Conservation (phyloP, 2,113 vertebrate species). For the Aptenodytes patagonicus region DNA sequence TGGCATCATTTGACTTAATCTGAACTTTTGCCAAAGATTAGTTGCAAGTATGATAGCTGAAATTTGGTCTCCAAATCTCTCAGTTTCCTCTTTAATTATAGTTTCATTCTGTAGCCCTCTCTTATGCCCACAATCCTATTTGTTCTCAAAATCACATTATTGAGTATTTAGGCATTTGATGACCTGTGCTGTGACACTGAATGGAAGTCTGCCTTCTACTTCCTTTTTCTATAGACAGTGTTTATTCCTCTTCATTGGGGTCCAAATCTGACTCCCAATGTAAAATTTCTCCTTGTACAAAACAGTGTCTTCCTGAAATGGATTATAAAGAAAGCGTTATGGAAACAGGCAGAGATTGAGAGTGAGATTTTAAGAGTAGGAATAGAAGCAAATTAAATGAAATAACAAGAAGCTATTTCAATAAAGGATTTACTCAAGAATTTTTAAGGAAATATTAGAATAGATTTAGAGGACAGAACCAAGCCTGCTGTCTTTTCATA, state of each 20-base stretch:
- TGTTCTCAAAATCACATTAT: not conserved
- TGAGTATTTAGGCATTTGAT: not conserved
- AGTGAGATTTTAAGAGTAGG: not conserved
- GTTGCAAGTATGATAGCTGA: not conserved
- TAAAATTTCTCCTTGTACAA: not conserved
- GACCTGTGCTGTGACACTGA: not conserved
- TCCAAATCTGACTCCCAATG: not conserved
- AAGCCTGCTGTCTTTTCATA: not conserved
- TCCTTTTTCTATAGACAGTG: not conserved
- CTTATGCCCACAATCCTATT: not conserved
- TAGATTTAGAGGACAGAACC: not conserved
- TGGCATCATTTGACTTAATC: not conserved
- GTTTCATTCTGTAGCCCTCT: not conserved
- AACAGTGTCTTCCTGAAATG: not conserved
- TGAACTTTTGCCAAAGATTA: not conserved
- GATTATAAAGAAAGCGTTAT: not conserved
- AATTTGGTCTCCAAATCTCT: not conserved
- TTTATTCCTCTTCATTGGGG: not conserved
- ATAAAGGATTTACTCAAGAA: not conserved
- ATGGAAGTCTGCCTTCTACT: not conserved
- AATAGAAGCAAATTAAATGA: not conserved
- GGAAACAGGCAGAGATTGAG: not conserved
- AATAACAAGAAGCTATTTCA: not conserved
- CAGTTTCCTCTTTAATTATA: not conserved
- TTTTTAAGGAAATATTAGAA: not conserved